These are phyloP conservation scores for Petrocephalus zakoni DNA, from an alignment of 2,113 vertebrate species.

Conservation along the genomic window DNA sequence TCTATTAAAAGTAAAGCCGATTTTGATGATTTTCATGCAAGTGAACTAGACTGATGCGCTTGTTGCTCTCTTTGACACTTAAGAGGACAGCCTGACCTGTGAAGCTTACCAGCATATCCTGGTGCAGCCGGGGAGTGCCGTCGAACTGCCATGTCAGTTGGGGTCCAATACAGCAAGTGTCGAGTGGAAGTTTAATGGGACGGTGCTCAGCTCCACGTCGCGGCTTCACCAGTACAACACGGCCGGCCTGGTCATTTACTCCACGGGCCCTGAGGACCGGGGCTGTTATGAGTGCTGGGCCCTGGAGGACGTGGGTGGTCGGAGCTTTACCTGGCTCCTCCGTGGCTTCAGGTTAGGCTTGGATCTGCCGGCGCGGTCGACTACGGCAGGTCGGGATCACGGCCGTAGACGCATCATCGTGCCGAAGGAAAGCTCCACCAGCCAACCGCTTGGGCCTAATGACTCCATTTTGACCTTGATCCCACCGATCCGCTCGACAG, in stretches of 20 bases:
- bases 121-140: slow-evolving; percentile 49
- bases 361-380: slow-evolving; percentile 38
- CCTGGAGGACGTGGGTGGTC: slow-evolving; percentile 59
- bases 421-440: background rate
- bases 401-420: background rate
- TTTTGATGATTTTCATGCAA: background rate
- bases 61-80: background rate
- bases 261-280: slow-evolving; percentile 60
- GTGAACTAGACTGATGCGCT: background rate
- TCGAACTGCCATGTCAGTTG: slow-evolving; percentile 46
- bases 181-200: slow-evolving; percentile 48
- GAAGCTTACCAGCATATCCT: slow-evolving; percentile 21
- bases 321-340: slow-evolving; percentile 56
- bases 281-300: slow-evolving; percentile 69
- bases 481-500: background rate
- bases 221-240: slow-evolving; percentile 61
- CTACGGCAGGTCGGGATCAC: background rate
- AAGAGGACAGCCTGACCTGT: slow-evolving; percentile 37
- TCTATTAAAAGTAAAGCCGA: background rate
- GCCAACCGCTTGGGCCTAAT: background rate
- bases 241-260: slow-evolving; percentile 60
- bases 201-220: slow-evolving; percentile 47
- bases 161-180: slow-evolving; percentile 58
- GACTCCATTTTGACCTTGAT: background rate
- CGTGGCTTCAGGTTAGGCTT: slow-evolving; percentile 62